These are phyloP conservation scores for Melinaea marsaeus DNA, from an alignment of 2,888 invertebrate genomes.

Conservation along the genomic window DNA sequence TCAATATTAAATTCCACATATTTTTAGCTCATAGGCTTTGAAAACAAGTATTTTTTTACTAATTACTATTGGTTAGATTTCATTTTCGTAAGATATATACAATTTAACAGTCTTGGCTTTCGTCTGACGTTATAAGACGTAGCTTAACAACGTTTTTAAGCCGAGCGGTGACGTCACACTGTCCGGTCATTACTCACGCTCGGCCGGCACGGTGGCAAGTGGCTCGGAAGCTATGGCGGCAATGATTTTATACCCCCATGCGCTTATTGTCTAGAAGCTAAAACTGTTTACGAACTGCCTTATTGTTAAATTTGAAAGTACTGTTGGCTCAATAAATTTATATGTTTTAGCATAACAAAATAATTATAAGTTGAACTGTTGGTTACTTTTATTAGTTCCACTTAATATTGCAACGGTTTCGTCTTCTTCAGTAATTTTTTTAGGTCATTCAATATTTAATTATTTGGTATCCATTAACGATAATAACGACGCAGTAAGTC, in stretches of 20 bases:
- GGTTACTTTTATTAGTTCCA: too few relatives aligned
- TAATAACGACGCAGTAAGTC: too few relatives aligned
- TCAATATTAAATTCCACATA: too few relatives aligned
- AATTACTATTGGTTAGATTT: too few relatives aligned
- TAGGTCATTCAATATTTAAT: too few relatives aligned
- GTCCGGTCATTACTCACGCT: conserved; percentile 51
- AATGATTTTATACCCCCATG: conserved; percentile 59
- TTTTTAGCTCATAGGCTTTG: too few relatives aligned
- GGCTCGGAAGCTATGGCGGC: conserved; percentile 70
- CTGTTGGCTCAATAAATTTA: background rate
- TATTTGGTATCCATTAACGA: too few relatives aligned
- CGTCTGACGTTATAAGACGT: background rate
- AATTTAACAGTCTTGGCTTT: background rate
- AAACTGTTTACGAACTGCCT: conserved; percentile 6
- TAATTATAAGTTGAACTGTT: too few relatives aligned
- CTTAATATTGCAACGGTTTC: too few relatives aligned
- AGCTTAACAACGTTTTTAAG: background rate
- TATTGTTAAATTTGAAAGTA: background rate
- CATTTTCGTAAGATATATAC: too few relatives aligned
- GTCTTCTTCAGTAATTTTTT: too few relatives aligned
- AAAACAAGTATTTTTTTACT: too few relatives aligned
- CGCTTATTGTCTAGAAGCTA: conserved; percentile 14
- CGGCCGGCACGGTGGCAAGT: conserved; percentile 48
- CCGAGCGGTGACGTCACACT: conserved; percentile 38
- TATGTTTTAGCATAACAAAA: background rate